Evolutionary conservation across 2,797 vertebrate species (phyloP), one percentile per base, ranked within the genome.

Genomic region (Passerculus sandwichensis): DNA sequence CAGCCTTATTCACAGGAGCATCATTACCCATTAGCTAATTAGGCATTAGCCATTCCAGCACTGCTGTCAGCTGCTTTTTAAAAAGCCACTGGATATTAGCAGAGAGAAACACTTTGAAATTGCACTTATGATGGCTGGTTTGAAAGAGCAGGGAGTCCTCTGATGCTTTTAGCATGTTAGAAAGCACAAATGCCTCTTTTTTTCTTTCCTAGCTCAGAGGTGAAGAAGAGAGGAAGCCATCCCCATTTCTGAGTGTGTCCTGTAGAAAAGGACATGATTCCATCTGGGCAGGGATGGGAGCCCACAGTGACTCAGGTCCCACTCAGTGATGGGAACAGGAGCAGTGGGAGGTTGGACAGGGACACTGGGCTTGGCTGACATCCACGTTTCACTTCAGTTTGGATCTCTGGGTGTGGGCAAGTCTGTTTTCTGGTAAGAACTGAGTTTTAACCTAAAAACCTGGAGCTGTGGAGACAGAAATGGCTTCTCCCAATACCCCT

Each of bases 271-370:
- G 34, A 59, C 7, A 2, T 34, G 20, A 57, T 64, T 82, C 61
- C 29, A 29, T 40, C 26, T 3, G 22, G 34, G 30, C 38, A 71
- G 57, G 61, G 72, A 25, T n/a, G 32, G 32, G 71, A 82, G 44
- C 42, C 36, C 3, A 0, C 56, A 64, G 47, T 26, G 74, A 51
- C 74, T 65, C 0, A 0, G 11, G n/a, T 69, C 13, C 77, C 62
- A 1, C 5, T 78, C 72, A 44, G 59, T 22, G 78, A 51, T 15
- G 4, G 25, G 17, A 69, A 66, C 3, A 15, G 67, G 34, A 64
- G n/a, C 36, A 71, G 42, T 26, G 36, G 15, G 45, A 71, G 71
- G 10, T 34, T 53, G 85, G 84, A 64, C 72, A 82, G 71, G 64
- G 66, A 73, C 54, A 6, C 34, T 9, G 70, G 1, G 17, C 64